Evolutionary conservation across 2,113 vertebrate genomes (phyloP), one percentile per base, ranked within the genome.

Genomic region (Siniperca chuatsi): DNA sequence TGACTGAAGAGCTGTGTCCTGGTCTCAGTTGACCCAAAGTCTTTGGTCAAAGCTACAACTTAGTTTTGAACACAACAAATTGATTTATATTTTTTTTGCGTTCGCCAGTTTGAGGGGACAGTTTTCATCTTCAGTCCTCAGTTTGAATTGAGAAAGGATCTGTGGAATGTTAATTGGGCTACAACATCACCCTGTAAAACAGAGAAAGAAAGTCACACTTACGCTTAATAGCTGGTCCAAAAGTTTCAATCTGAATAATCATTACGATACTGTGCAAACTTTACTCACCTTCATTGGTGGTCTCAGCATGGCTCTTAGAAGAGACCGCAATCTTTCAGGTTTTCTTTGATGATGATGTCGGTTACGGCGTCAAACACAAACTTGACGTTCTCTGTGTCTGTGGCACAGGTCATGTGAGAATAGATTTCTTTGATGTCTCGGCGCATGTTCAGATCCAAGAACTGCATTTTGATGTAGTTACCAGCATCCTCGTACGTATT

Each of bases 341-440:
- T 99, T 95, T 99, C 98, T 92, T 99, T 99, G 96, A 99, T 99
- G 95, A 99, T 99, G 92, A 99, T 99, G 93, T 99, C 98, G 0
- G 98, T 99, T 91, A 99, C 98, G 0, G 98, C 98, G 0, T 99
- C 98, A 16, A 99, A 99, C 94, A 99, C 98, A 65, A 99, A 99
- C 93, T 99, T 99, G 94, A 99, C 98, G 70, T 99, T 99, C 92
- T 99, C 97, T 0, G 98, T 99, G 93, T 99, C 98, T 0, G 98
- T 99, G 86, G 98, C 98, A 6, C 98, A 99, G 54, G 98, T 99
- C 98, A 99, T 97, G 95, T 99, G 98, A 15, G 98, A 99, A 92
- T 99, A 99, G 94, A 99, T 96, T 91, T 99, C 98, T 92, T 99
- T 99, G 89, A 99, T 48, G 0, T 99, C 98, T 86, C 95, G 90